Base-by-base conservation (phyloP, 2,888 invertebrate genomes). In the Odontomyia ornata region DNA sequence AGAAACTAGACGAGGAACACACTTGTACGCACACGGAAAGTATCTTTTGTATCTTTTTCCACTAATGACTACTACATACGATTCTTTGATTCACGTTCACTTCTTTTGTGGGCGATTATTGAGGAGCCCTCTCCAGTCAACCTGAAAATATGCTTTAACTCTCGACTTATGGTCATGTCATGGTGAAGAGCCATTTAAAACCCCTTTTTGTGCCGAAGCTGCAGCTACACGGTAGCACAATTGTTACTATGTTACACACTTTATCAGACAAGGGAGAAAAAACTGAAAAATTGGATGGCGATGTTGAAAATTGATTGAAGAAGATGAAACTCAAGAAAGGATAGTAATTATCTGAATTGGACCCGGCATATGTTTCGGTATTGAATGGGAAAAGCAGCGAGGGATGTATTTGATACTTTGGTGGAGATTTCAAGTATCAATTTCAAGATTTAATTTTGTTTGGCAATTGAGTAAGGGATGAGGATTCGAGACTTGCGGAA, bases 151-250 rank as follows among this genome's bases (percentile, higher is more conserved):
- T 71, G 47, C 25, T 21, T 18, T 23, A 71, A 47, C 71, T 72
- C 72, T 57, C 56, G 72, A 72, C 72, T 56, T 72, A n/a, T 57
- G 72, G 72, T 30, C 72, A 46, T 56, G 56, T 56, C 57, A 57
- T 72, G 72, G 72, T 72, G 46, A 57, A 72, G 57, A 57, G 57
- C 28, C 36, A 27, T 72, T 56, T 56, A 30, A 60, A 72, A 21
- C n/a, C 56, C 72, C 28, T 30, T 57, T n/a, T 25, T 28, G 72
- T 72, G 15, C 36, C 9, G 5, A 5, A 43, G 46, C 57, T 18
- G 72, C 52, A 72, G n/a, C 52, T 46, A 3, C 11, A 57, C 57
- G 9, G 72, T 72, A 56, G n/a, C 52, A 47, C 13, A 71, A 57
- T 72, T 72, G 56, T 67, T 43, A 67, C 67, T 43, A 67, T 36